These are phyloP conservation scores for Saiga tatarica DNA, from an alignment of 2,113 vertebrate genomes.

Conservation along the genomic window DNA sequence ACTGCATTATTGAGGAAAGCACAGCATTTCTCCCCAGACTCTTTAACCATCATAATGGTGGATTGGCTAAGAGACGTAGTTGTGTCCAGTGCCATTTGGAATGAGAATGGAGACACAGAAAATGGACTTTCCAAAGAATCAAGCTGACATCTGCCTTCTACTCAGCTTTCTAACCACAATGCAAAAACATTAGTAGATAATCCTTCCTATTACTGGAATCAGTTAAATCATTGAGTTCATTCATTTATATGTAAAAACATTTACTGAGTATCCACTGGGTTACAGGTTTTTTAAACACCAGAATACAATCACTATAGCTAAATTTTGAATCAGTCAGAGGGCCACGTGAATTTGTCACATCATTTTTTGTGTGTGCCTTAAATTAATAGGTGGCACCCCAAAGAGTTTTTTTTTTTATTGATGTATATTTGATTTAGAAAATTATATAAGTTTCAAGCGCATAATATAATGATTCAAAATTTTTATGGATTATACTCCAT, in stretches of 20 bases:
- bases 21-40: not conserved
- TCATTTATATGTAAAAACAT: not conserved
- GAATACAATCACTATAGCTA: not conserved
- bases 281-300: not conserved
- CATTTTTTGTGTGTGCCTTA: not conserved
- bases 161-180: not conserved
- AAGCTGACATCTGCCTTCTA: not conserved
- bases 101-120: not conserved
- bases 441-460: not conserved
- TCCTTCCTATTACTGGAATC: not conserved
- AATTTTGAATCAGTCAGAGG: not conserved
- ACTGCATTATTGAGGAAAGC: not conserved
- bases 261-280: not conserved
- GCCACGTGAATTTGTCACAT: not conserved
- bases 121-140: not conserved
- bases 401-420: not conserved
- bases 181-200: not conserved
- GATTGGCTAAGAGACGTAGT: not conserved
- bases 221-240: not conserved
- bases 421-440: not conserved
- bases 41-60: not conserved
- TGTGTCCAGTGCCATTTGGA: not conserved
- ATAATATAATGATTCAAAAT: not conserved
- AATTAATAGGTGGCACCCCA: not conserved
- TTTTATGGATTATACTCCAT: not conserved